Percentiles rank a stretch among this genome's conserved stretches.
These are phyloP conservation scores for Ligdia adustata DNA, from an alignment of 2,888 invertebrate genomes.

Conservation along the genomic window DNA sequence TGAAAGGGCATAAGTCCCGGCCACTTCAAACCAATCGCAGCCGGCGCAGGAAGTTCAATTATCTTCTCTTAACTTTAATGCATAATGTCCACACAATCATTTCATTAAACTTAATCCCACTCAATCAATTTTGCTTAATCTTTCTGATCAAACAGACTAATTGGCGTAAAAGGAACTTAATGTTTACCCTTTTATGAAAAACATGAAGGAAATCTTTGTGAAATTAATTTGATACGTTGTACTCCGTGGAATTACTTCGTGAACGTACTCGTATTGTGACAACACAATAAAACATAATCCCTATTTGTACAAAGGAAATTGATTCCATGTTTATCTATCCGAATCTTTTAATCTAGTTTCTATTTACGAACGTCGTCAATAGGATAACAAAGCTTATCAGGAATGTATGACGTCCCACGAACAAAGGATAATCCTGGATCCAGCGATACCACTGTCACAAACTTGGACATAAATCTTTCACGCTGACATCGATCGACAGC, in stretches of 20 bases:
- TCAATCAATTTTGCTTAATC: constrained; percentile 72
- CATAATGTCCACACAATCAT: constrained; percentile 81
- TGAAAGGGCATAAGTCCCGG: constrained; percentile 68
- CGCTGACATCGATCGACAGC: constrained; percentile 67
- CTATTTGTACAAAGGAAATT: constrained; percentile 20
- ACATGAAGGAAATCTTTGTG: neutral
- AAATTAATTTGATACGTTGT: neutral
- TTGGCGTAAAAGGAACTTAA: constrained; percentile 31
- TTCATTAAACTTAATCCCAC: constrained; percentile 77
- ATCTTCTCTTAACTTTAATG: constrained; percentile 78
- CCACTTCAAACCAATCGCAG: constrained; percentile 69
- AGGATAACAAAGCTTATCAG: constrained; percentile 60
- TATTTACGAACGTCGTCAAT: constrained; percentile 46
- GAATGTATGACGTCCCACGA: constrained; percentile 65
- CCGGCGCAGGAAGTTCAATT: constrained; percentile 81
- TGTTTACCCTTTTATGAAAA: neutral
- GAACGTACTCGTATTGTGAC: constrained; percentile 4
- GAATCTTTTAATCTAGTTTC: constrained; percentile 26
- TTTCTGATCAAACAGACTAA: constrained; percentile 68
- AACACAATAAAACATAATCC: constrained; percentile 12
- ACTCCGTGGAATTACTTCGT: neutral
- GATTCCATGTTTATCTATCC: constrained; percentile 19
- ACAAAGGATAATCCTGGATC: constrained; percentile 77
- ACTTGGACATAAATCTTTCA: constrained; percentile 77
- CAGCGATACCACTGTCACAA: constrained; percentile 68